Conservation (phyloP, 2,113 vertebrate genomes). For the Tylochromis polylepis region DNA sequence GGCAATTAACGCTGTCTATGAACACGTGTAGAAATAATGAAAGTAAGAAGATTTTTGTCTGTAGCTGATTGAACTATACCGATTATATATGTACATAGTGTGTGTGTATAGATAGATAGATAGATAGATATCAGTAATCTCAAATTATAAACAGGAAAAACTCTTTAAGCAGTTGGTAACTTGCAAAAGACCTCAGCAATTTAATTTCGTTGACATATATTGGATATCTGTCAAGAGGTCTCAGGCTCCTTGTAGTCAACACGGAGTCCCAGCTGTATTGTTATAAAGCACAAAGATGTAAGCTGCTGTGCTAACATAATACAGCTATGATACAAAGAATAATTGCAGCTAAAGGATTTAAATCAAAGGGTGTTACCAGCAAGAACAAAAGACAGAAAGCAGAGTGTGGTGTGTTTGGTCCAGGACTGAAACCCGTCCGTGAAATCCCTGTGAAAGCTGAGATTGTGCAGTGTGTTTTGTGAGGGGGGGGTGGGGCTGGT, state of each 20-base stretch:
- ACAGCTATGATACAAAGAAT: neutral
- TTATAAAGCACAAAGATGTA: neutral
- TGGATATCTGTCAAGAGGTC: neutral
- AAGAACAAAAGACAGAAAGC: neutral
- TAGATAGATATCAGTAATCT: neutral
- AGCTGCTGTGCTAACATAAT: constrained; percentile 15
- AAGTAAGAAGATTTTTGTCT: neutral
- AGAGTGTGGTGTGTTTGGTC: neutral
- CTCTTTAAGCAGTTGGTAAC: neutral
- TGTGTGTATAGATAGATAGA: too few relatives aligned
- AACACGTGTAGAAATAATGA: neutral
- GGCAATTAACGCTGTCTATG: neutral
- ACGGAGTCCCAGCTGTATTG: neutral
- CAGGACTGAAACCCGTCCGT: constrained; percentile 22
- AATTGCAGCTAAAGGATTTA: neutral
- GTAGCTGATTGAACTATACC: neutral
- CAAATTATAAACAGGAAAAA: neutral
- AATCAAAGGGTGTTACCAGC: neutral
- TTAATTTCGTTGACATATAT: neutral
- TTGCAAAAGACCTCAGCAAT: neutral
- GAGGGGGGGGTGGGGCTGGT: neutral
- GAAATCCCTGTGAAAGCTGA: constrained; percentile 50
- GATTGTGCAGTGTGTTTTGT: neutral
- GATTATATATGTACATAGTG: neutral
- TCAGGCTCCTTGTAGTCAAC: neutral